Evolutionary conservation across 2,888 invertebrate species (phyloP), one percentile per base, ranked within the genome.

Genomic region (Sinhomidia bicolor): DNA sequence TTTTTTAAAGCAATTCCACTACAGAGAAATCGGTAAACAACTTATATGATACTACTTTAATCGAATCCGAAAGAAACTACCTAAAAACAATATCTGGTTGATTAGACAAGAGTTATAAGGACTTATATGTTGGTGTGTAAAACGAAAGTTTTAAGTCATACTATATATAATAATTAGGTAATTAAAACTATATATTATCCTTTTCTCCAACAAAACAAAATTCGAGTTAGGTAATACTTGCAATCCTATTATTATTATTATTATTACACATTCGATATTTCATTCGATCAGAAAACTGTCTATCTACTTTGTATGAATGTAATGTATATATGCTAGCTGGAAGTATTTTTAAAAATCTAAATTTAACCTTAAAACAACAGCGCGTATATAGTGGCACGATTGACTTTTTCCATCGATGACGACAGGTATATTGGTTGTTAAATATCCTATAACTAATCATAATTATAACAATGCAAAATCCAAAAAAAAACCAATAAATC

Each of bases 361-460:
- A 68, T 9, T 3, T 68, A n/a, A 32, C 74, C 32, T 60, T 79
- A 76, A 76, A 76, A 76, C 51, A 68, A 26, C n/a, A n/a, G n/a
- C 36, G 41, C 20, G n/a, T 23, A 29, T 20, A 62, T 62, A 80
- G 85, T 85, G 85, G 85, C 80, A 80, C 79, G 47, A 85, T 71
- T 85, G 85, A 85, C 85, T 85, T 14, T 79, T 85, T 65, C 14
- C 23, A 26, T 78, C 32, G 32, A 20, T 47, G 51, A 78, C 32
- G 51, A 78, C 32, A 78, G 78, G 78, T 76, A 74, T 4, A 32
- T 14, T 51, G 47, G 9, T 76, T 17, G 6, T 44, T 71, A 71
- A 44, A 57, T 47, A 47, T 6, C 74, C 23, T 44, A n/a, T 23
- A 32, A 32, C 2, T 54, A 54, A 10, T 14, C 23, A 23, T 12